phyloP scores from a whole-genome alignment of 2,797 vertebrate species.

The Eleutherodactylus coqui region DNA sequence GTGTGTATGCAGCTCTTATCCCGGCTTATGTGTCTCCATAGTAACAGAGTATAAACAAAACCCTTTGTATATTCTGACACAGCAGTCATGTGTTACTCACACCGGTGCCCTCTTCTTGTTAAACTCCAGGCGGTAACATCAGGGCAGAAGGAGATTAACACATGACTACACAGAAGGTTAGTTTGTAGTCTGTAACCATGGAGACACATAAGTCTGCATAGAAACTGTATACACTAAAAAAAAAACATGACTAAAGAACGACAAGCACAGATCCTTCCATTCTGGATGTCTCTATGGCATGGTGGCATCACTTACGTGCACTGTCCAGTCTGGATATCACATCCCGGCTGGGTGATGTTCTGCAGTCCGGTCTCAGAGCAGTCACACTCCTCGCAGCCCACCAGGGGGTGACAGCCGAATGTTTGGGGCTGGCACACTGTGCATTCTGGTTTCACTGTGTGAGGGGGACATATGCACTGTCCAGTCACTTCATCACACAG shows the following conservation, averaged over 20 bases:
- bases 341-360: slow-evolving; percentile 77
- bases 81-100: too few relatives aligned
- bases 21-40: too few relatives aligned
- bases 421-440: slow-evolving; percentile 86
- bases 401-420: slow-evolving; percentile 93
- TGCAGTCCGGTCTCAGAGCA: slow-evolving; percentile 85
- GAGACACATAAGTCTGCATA: neutral
- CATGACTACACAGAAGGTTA: too few relatives aligned
- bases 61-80: too few relatives aligned
- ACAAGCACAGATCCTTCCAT: neutral
- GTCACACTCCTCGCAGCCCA: slow-evolving; percentile 94
- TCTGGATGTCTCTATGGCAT: neutral
- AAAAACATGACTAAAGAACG: neutral
- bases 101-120: too few relatives aligned
- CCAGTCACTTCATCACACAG: slow-evolving; percentile 90
- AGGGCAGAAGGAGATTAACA: too few relatives aligned
- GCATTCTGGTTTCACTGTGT: slow-evolving; percentile 88
- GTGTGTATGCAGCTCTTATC: too few relatives aligned
- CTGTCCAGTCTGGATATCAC: slow-evolving; percentile 87
- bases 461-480: slow-evolving; percentile 90
- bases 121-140: too few relatives aligned
- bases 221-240: neutral
- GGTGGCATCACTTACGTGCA: slow-evolving; percentile 81
- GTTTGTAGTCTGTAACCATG: too few relatives aligned
- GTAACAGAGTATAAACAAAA: too few relatives aligned